phyloP scores from a whole-genome alignment of 2,113 vertebrate species.

The Erythrolamprus reginae region DNA sequence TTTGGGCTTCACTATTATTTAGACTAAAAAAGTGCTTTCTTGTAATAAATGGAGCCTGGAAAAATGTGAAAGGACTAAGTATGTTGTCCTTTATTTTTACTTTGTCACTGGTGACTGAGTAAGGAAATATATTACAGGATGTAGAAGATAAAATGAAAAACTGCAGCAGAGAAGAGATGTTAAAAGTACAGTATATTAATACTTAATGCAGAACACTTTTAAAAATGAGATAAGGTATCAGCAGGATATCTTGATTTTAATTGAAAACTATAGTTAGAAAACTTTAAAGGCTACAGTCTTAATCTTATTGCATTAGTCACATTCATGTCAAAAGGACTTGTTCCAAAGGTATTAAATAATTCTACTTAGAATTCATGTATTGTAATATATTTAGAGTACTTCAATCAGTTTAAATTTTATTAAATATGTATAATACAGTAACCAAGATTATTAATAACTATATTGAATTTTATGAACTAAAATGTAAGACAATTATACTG shows the following conservation, averaged over 20 bases:
- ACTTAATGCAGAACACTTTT: neutral
- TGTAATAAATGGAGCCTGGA: constrained; percentile 34
- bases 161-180: neutral
- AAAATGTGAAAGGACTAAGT: constrained; percentile 37
- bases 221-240: neutral
- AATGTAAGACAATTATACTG: neutral
- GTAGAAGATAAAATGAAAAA: constrained; percentile 31
- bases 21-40: constrained; percentile 43
- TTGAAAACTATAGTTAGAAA: neutral
- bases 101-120: constrained; percentile 10
- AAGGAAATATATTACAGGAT: constrained; percentile 30
- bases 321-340: neutral
- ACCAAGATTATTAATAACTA: neutral
- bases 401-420: neutral
- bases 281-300: neutral
- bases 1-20: constrained; percentile 47
- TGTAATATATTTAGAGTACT: neutral
- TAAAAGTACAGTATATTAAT: neutral
- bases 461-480: neutral
- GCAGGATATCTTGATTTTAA: neutral
- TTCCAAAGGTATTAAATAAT: neutral
- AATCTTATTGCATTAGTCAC: neutral
- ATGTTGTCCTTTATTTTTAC: constrained; percentile 31
- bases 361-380: neutral
- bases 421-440: neutral